phyloP scores from a whole-genome alignment of 1,140 invertebrate genomes.

The Bombus haemorrhoidalis region DNA sequence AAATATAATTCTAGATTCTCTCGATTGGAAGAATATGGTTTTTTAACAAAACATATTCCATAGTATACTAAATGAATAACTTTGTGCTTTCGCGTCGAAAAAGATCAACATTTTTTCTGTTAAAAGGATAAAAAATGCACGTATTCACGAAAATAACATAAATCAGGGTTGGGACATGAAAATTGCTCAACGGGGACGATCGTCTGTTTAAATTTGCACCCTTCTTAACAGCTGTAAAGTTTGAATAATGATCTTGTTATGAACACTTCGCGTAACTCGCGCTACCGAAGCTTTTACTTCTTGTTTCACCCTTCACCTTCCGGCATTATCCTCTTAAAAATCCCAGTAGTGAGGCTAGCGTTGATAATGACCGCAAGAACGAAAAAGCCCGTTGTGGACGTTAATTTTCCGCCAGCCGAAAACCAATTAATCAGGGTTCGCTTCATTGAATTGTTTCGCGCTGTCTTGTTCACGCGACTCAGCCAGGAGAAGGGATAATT shows the following conservation, averaged over 20 bases:
- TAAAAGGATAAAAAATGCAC: not conserved
- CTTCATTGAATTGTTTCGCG: constrained; percentile 70
- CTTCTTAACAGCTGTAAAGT: constrained; percentile 59
- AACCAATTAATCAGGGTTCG: constrained; percentile 76
- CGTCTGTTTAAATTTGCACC: constrained; percentile 40
- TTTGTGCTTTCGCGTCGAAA: not conserved
- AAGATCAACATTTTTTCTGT: too few species aligned
- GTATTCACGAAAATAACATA: constrained; percentile 25
- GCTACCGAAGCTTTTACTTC: constrained; percentile 15
- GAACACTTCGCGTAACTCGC: constrained; percentile 56
- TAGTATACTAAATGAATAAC: not conserved
- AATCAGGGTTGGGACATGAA: not conserved
- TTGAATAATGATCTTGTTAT: constrained; percentile 74
- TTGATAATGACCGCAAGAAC: constrained; percentile 65
- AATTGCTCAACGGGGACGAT: constrained; percentile 30
- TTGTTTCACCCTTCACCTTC: constrained; percentile 49
- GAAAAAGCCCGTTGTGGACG: constrained; percentile 63
- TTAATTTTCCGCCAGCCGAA: constrained; percentile 70
- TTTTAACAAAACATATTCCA: not conserved
- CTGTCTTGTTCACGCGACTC: constrained; percentile 67
- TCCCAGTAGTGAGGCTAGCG: not conserved
- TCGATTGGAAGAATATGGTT: too few species aligned
- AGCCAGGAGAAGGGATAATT: constrained; percentile 63
- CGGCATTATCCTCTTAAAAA: constrained; percentile 62
- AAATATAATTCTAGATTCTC: not conserved